Evolutionary conservation across 92 coral and sea anemone genomes (phyloP), one percentile per base, ranked within the genome.

Genomic region (Blastomussa wellsi): DNA sequence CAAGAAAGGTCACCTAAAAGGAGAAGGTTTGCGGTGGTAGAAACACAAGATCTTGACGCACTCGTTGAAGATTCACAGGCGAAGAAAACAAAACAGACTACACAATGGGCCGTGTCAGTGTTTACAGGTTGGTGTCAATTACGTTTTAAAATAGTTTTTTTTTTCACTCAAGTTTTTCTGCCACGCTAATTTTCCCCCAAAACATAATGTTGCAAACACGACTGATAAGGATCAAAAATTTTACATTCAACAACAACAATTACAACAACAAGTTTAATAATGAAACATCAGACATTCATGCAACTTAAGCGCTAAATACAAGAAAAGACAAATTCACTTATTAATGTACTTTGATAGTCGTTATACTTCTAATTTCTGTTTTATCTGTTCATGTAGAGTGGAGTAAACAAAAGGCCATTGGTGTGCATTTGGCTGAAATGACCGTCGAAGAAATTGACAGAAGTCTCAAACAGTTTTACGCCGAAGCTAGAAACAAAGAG

Each of bases 401-500:
- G 91, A 41, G 84, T 77, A 49, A 75, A 29, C 80, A 75, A 38
- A 82, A 62, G 38, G 65, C 71, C 44, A 78, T 67, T 31, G 26
- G 73, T 22, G 41, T 36, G 32, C 48, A 67, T 51, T 51, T 89
- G 35, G 86, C 77, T 31, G 82, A 89, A 59, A 83, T 83, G 91
- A 41, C 57, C 19, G 29, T 55, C 35, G 73, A 67, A 28, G 81
- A 92, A 67, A 82, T 89, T 8, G 89, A 92, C 71, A 17, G 55
- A 70, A 75, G 20, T 71, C 53, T 87, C 31, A 15, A 66, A 12
- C 80, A 86, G 59, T 90, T 92, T 60, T 92, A 92, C 64, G 93
- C 88, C 17, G 89, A 92, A 53, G 93, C 86, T 4, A 28, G 89
- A 6, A 86, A 80, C 88, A 67, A 77, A 74, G 70, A 76, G 19